Conservation (phyloP, 35 echinoderm and acorn worm genomes). For the Ophiothrix spiculata region DNA sequence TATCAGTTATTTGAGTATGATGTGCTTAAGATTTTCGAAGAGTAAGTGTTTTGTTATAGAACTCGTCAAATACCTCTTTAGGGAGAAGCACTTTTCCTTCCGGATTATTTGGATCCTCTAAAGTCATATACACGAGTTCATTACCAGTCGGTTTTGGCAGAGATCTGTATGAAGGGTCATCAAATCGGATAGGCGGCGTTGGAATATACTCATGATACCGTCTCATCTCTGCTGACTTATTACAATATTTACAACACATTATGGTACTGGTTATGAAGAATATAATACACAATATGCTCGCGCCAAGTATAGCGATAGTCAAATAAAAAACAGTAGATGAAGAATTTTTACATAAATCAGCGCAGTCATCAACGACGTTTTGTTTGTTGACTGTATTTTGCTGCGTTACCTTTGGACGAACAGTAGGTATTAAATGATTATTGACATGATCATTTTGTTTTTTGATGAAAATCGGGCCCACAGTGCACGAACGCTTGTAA, state of each 20-base stretch:
- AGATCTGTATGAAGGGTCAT: background rate
- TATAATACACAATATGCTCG: background rate
- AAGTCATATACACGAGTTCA: background rate
- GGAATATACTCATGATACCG: background rate
- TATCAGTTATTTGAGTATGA: no score
- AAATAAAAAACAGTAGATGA: background rate
- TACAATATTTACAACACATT: constrained; percentile 1
- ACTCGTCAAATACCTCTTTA: background rate
- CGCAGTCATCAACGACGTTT: no score
- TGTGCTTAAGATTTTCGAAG: no score
- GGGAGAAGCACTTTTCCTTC: background rate
- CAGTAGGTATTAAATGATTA: no score
- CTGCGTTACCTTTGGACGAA: no score
- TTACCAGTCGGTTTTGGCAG: background rate
- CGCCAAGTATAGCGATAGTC: background rate
- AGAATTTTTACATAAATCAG: background rate
- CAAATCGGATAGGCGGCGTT: background rate
- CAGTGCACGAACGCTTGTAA: no score
- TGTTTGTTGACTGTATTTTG: no score
- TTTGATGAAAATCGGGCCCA: no score
- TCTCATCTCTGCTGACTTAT: background rate
- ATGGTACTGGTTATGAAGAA: background rate
- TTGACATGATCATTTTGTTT: no score
- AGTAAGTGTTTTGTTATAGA: background rate
- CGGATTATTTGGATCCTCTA: constrained; percentile 9